Evolutionary conservation across 2,797 vertebrate species (phyloP).

Genomic region (Hippoglossus hippoglossus): DNA sequence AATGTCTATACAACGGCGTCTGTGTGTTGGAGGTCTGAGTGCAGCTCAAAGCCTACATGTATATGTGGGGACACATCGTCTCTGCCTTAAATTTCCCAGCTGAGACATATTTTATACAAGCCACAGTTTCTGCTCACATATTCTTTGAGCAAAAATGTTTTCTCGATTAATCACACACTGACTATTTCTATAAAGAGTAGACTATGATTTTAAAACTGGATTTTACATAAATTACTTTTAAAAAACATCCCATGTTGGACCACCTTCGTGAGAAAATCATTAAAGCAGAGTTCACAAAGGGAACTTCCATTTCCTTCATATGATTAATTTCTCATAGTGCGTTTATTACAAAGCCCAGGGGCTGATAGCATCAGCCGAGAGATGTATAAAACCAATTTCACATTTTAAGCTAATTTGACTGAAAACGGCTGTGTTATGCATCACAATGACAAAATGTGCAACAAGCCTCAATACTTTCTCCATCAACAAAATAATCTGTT

Average conservation of each 20-base stretch:
- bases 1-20: neutral
- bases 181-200: neutral
- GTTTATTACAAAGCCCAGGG: constrained; percentile 46
- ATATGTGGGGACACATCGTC: neutral
- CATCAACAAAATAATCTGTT: constrained; percentile 17
- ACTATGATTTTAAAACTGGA: neutral
- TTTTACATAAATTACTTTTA: neutral
- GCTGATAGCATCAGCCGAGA: constrained; percentile 19
- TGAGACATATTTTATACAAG: neutral
- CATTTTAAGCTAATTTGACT: constrained; percentile 32
- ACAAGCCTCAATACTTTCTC: constrained; percentile 12
- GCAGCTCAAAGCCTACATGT: neutral
- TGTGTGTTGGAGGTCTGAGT: constrained; percentile 5
- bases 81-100: too few species aligned
- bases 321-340: constrained; percentile 43
- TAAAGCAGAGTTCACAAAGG: constrained; percentile 8
- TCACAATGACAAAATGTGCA: constrained; percentile 11
- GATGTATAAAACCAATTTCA: constrained; percentile 46
- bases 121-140: neutral
- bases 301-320: neutral
- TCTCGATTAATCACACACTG: neutral
- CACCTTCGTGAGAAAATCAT: constrained; percentile 15
- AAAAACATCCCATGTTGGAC: neutral
- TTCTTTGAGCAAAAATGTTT: neutral
- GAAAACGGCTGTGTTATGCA: constrained; percentile 8